phyloP scores from a whole-genome alignment of 2,113 vertebrate genomes.

The Takifugu bimaculatus region DNA sequence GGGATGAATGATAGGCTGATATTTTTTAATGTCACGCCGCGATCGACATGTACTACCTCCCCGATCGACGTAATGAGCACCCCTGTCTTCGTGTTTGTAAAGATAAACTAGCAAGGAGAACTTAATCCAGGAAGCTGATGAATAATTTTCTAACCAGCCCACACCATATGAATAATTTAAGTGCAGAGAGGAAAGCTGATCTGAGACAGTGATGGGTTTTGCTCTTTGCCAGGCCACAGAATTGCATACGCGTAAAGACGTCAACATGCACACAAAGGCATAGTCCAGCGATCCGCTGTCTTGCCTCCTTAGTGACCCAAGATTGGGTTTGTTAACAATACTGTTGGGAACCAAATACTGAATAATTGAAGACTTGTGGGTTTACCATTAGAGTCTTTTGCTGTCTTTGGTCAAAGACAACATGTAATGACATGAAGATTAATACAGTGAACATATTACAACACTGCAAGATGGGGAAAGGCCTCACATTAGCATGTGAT shows the following conservation, averaged over 20 bases:
- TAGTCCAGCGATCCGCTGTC: slow-evolving; percentile 20
- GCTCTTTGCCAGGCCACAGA: slow-evolving; percentile 16
- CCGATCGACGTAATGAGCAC: background rate
- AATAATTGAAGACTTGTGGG: background rate
- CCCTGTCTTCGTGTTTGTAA: slow-evolving; percentile 32
- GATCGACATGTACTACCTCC: no score
- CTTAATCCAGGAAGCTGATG: slow-evolving; percentile 63
- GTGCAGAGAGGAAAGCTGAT: slow-evolving; percentile 65
- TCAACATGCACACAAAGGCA: slow-evolving; percentile 8
- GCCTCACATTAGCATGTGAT: background rate
- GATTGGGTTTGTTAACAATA: slow-evolving; percentile 9
- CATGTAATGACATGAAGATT: background rate
- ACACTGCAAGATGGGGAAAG: background rate
- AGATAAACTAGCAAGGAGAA: slow-evolving; percentile 59
- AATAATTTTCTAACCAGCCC: slow-evolving; percentile 70
- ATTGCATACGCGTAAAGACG: background rate
- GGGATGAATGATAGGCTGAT: no score
- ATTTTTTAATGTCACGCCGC: no score
- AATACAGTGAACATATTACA: background rate
- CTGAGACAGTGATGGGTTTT: slow-evolving; percentile 39
- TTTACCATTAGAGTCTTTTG: background rate
- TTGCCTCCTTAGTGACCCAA: slow-evolving; percentile 1
- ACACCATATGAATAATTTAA: slow-evolving; percentile 75
- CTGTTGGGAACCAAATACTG: slow-evolving; percentile 31
- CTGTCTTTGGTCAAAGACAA: background rate